Base-by-base conservation (phyloP, 1,140 invertebrate species). In the Colletes latitarsis region DNA sequence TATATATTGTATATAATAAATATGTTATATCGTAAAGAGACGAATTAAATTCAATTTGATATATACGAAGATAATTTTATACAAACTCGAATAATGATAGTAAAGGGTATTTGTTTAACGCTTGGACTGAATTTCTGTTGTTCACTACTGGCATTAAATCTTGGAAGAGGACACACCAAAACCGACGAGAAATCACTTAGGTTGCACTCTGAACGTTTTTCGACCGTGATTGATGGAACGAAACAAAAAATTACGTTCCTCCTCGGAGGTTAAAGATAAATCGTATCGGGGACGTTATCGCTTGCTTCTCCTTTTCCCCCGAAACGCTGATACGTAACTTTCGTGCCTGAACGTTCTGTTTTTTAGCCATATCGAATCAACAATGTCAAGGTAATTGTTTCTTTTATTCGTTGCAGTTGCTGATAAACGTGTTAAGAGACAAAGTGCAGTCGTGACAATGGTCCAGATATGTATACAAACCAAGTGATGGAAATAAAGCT, bases 221-320 rank as follows among this genome's bases (percentile, higher is more conserved):
- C 53, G 14, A 17, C 4, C 0, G 39, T 21, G 30, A 55, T 46
- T 9, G 8, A 77, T 52, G 53, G 43, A 6, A 3, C 21, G 8
- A 3, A 21, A 6, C 6, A n/a, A 49, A 46, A 46, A n/a, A 49
- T 58, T 21, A 46, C 19, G 41, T 12, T 14, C 6, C 19, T 5
- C 1, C 10, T 4, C 64, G 57, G 55, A 69, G 75, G 75, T 77
- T 77, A 69, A 77, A 77, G 75, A 77, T 77, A 77, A 77, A 52
- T 60, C 53, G 64, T 77, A 77, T 69, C 64, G 14, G 21, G 4
- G 2, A 46, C 21, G 14, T 21, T 60, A 69, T 77, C 55, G 39
- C 21, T 30, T 12, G 17, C 41, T 58, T n/a, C 41, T 58, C 46
- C 10, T 46, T 70, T 52, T 60, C 55, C 21, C 41, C 17, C 41